phyloP scores from a whole-genome alignment of 2,113 vertebrate species.

The Dromas ardeola region DNA sequence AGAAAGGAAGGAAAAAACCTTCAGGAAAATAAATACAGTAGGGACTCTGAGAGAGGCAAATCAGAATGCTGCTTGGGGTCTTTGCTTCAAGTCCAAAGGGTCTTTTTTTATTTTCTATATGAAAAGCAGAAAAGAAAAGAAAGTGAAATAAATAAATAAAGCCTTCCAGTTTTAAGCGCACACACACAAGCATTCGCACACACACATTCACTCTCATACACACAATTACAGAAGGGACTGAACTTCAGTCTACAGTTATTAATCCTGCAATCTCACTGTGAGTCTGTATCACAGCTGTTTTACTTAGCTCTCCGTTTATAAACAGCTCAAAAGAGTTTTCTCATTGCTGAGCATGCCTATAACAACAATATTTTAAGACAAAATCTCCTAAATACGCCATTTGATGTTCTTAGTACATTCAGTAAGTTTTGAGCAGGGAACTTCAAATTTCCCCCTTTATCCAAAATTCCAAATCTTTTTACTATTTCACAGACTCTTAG shows the following conservation, averaged over 20 bases:
- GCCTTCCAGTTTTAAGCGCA: constrained; percentile 9
- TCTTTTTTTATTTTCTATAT: constrained; percentile 50
- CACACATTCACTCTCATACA: background rate
- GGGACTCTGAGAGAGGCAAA: constrained; percentile 68
- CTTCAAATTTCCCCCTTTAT: background rate
- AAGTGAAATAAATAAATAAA: constrained; percentile 66
- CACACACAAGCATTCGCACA: background rate
- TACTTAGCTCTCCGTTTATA: background rate
- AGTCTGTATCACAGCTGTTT: background rate
- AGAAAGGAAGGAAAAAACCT: constrained; percentile 60
- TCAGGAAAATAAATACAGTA: constrained; percentile 70
- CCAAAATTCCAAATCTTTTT: background rate
- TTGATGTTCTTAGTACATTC: background rate
- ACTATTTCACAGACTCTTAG: background rate
- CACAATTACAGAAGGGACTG: constrained; percentile 27
- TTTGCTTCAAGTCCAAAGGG: constrained; percentile 63
- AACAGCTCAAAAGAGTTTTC: background rate
- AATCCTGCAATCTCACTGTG: constrained; percentile 11
- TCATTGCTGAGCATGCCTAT: background rate
- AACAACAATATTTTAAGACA: background rate
- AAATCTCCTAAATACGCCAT: background rate
- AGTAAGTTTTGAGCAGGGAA: background rate
- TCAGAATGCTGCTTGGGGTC: constrained; percentile 62
- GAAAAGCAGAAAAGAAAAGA: constrained; percentile 53
- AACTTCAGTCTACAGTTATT: constrained; percentile 50